These are phyloP conservation scores for Glaucomys volans DNA, from an alignment of 2,113 vertebrate genomes.

Conservation along the genomic window DNA sequence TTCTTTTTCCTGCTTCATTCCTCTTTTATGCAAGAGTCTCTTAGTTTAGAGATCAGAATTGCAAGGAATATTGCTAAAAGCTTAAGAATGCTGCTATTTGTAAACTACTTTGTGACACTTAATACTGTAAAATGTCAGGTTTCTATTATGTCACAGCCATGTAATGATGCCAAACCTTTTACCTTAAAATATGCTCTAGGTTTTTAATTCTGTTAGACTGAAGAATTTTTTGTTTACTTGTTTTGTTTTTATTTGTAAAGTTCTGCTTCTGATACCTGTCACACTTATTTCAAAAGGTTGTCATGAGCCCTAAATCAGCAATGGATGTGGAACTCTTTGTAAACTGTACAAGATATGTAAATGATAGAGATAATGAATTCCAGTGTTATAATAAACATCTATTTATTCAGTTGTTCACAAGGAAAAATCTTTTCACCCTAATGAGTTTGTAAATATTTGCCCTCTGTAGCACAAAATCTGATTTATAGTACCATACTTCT, in stretches of 20 bases:
- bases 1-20: background rate
- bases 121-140: slow-evolving; percentile 9
- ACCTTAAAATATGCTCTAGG: background rate
- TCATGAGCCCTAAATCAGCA: background rate
- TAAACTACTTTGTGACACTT: slow-evolving; percentile 22
- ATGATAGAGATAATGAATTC: slow-evolving; percentile 52
- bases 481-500: background rate
- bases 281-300: background rate
- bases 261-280: background rate
- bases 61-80: background rate
- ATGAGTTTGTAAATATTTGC: background rate
- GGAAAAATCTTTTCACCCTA: slow-evolving; percentile 25
- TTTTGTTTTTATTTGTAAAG: background rate
- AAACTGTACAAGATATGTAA: slow-evolving; percentile 53
- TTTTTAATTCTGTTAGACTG: slow-evolving; percentile 13
- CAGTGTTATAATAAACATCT: slow-evolving; percentile 65
- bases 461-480: background rate
- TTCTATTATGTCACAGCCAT: background rate
- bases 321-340: slow-evolving; percentile 26
- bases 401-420: slow-evolving; percentile 38
- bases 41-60: slow-evolving; percentile 32
- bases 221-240: background rate
- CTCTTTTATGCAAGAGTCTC: slow-evolving; percentile 29
- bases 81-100: slow-evolving; percentile 23
- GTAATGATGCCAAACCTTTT: slow-evolving; percentile 8